Base-by-base conservation (phyloP, 1,140 invertebrate species). In the Diorhabda elongata region DNA sequence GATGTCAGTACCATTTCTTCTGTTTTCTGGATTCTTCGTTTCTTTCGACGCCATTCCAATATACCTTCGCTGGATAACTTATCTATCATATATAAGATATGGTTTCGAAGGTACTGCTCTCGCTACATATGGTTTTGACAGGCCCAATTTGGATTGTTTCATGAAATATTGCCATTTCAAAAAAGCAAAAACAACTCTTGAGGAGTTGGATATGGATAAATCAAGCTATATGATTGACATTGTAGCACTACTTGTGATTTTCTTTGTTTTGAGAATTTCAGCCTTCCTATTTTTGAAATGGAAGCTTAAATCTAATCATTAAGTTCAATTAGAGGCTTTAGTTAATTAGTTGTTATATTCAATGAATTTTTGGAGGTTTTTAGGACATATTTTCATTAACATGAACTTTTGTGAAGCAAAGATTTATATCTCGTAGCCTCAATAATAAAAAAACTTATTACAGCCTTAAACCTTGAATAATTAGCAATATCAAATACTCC, bases 21-120 rank as follows among this genome's bases (percentile, higher is more conserved):
- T 98, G 8, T 99, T 96, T 84, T 94, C 92, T 63, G 97, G 96
- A 7, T 98, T 98, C 88, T 98, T 98, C 82, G 96, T 98, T 26
- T 97, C 94, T 69, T 96, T 98, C 81, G 93, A 97, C 77, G 95
- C 95, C 0, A 98, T 99, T 73, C 97, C 97, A 0, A 88, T 92
- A 3, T 98, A 98, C 79, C 84, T 99, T 58, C 87, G 95, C 70
- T 98, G 96, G 95, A 92, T 98, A 69, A 97, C 96, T 0, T 98
- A 98, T 81, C 83, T 97, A 1, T 96, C 94, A 7, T 98, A 98
- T 81, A 95, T 98, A 67, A 87, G 96, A 79, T 98, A 98, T 78
- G 93, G 95, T 41, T 98, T 98, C 81, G 96, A 98, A 84, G 94
- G 94, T 11, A 95, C 94, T 0, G 89, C 97, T 3, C 86, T 97